Percentiles rank a stretch among this genome's conserved stretches.
phyloP scores from a whole-genome alignment of 1,140 invertebrate genomes.

The Nomia melanderi region DNA sequence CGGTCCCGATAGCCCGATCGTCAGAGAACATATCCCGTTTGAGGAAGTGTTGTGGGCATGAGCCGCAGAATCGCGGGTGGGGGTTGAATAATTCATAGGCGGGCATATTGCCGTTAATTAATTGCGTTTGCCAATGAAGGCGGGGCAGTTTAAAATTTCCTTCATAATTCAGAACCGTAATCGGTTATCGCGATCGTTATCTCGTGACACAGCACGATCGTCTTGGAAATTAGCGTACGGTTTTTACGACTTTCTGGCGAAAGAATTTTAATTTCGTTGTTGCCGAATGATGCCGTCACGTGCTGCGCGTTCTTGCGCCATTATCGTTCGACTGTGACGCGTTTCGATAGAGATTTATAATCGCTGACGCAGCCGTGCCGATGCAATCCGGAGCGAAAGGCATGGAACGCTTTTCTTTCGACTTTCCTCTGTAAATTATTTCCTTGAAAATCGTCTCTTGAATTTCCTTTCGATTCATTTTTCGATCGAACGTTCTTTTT shows the following conservation, averaged over 20 bases:
- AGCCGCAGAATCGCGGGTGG: neutral
- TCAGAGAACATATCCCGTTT: neutral
- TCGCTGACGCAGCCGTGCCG: neutral
- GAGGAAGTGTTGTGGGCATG: neutral
- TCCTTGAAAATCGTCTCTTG: too few species aligned
- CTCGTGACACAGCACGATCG: slow-evolving; percentile 41
- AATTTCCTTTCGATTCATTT: too few species aligned
- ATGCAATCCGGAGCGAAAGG: neutral
- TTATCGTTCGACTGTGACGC: neutral
- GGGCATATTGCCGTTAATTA: slow-evolving; percentile 59
- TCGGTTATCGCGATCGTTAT: slow-evolving; percentile 66
- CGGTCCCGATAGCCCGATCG: slow-evolving; percentile 16
- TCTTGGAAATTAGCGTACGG: slow-evolving; percentile 41
- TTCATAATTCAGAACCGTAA: slow-evolving; percentile 63
- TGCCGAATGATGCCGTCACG: neutral
- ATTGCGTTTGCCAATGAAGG: slow-evolving; percentile 61
- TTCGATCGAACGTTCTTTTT: too few species aligned
- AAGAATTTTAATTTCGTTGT: slow-evolving; percentile 53
- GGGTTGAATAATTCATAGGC: slow-evolving; percentile 60
- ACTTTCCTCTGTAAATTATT: too few species aligned
- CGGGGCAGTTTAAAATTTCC: slow-evolving; percentile 61
- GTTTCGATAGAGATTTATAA: neutral
- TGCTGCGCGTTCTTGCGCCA: neutral
- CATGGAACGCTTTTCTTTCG: neutral
- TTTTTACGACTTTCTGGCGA: slow-evolving; percentile 48